Evolutionary conservation across 2,797 vertebrate genomes (phyloP).

Genomic region (Esox masquinongy): DNA sequence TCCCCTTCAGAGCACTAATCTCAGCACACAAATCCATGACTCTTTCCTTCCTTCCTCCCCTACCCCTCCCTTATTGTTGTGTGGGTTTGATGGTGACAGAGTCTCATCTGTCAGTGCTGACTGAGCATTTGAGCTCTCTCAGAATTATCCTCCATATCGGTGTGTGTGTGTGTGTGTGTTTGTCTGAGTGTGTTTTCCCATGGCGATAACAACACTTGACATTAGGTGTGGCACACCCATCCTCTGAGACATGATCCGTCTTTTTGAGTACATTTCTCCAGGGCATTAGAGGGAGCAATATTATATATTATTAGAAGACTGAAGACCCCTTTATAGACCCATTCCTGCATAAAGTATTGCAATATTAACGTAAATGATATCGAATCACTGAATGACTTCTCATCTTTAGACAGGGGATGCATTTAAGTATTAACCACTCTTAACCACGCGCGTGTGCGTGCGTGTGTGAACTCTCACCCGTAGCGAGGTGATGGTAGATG

Average conservation of each 20-base stretch:
- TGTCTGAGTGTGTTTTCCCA: too few species aligned
- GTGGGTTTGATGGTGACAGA: slow-evolving; percentile 24
- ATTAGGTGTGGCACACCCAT: slow-evolving; percentile 9
- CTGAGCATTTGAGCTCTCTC: slow-evolving; percentile 16
- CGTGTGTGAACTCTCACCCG: slow-evolving; percentile 75
- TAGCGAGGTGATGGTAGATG: slow-evolving; percentile 91
- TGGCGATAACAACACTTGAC: too few species aligned
- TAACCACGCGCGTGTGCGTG: neutral
- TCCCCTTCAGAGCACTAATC: slow-evolving; percentile 49
- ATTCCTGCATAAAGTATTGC: slow-evolving; percentile 14
- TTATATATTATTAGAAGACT: neutral
- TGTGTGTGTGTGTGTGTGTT: neutral
- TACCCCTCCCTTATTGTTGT: too few species aligned
- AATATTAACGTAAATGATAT: neutral
- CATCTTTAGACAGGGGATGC: neutral
- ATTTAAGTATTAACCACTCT: neutral
- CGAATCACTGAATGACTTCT: neutral
- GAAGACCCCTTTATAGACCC: neutral
- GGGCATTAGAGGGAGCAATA: neutral
- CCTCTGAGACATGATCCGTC: neutral
- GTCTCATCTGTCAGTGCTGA: slow-evolving; percentile 32
- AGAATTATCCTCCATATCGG: slow-evolving; percentile 27
- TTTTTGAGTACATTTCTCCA: neutral
- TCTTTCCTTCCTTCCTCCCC: slow-evolving; percentile 23
- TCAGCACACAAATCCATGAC: slow-evolving; percentile 60